Percentiles rank a stretch among this genome's conserved stretches.
phyloP scores from a whole-genome alignment of 2,888 invertebrate species.

The Luffia ferchaultella region DNA sequence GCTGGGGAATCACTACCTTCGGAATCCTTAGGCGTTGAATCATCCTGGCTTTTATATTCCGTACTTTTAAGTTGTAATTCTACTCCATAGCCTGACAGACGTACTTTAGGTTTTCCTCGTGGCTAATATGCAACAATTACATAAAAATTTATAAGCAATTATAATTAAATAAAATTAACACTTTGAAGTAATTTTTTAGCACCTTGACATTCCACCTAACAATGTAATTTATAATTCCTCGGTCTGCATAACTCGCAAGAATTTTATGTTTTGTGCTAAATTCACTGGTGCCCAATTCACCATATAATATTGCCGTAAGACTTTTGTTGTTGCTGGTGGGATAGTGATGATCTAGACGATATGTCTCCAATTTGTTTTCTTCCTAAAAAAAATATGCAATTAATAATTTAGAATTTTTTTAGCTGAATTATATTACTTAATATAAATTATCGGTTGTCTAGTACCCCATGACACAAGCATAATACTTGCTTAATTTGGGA shows the following conservation, averaged over 20 bases:
- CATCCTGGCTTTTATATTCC: slow-evolving; percentile 99
- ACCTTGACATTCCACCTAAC: slow-evolving; percentile 88
- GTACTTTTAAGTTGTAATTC: slow-evolving; percentile 98
- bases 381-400: slow-evolving; percentile 26
- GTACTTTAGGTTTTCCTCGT: slow-evolving; percentile 61
- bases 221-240: slow-evolving; percentile 82
- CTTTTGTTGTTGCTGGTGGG: slow-evolving; percentile 77
- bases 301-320: slow-evolving; percentile 83
- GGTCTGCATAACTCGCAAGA: slow-evolving; percentile 72
- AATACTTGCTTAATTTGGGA: too few species aligned
- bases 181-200: slow-evolving; percentile 15
- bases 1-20: slow-evolving; percentile 45
- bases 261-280: slow-evolving; percentile 79
- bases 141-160: not conserved
- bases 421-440: slow-evolving; percentile 7
- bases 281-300: slow-evolving; percentile 81
- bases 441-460: too few species aligned
- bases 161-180: not conserved
- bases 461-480: too few species aligned
- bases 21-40: slow-evolving; percentile 74
- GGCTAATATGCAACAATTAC: slow-evolving; percentile 22
- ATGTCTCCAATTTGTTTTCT: slow-evolving; percentile 64
- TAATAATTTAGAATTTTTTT: not conserved
- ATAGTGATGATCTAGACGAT: slow-evolving; percentile 85
- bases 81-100: slow-evolving; percentile 96